Base-by-base conservation (phyloP, 1,140 invertebrate species). In the Berghia stephanieae region DNA sequence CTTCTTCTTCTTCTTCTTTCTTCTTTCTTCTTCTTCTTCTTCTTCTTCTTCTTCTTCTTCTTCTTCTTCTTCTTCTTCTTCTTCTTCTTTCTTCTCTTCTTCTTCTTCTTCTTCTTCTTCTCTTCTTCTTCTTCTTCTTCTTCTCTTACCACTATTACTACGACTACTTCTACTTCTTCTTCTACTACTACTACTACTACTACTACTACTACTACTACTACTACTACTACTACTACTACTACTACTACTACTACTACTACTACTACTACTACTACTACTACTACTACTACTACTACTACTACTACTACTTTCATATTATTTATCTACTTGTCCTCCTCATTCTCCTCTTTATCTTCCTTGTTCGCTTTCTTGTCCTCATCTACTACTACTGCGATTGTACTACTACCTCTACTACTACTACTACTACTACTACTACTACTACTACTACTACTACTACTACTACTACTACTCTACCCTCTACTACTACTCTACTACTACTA, bases 121-220 rank as follows among this genome's bases (percentile, higher is more conserved):
- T 66, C 10, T 27, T 66, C 10, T 27, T 66, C 10, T 27, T 66
- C 10, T 27, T 66, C 10, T 27, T 66, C 10, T 27, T 66, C 10
- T 27, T 66, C 10, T 27, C 27, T 16, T 27, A n/a, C n/a, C n/a
- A n/a, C n/a, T n/a, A n/a, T n/a, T n/a, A n/a, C n/a, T n/a, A n/a
- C n/a, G n/a, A n/a, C n/a, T n/a, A n/a, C n/a, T n/a, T n/a, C n/a
- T n/a, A n/a, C n/a, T n/a, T n/a, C n/a, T n/a, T n/a, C n/a, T 66
- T 16, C 60, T 66, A 34, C 60, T 66, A 66, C 60, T 66, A 66
- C 60, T 66, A 66, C 60, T 66, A 66, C 60, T 66, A 66, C 60
- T 66, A 66, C 60, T 66, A 66, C 60, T 66, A 66, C 60, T 66
- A 66, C 60, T 66, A 66, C 60, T 66, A 66, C 60, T 66, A 66